Percentiles rank a stretch among this genome's conserved stretches.
These are phyloP conservation scores for Alcedo quadribrachys DNA, from an alignment of 2,797 vertebrate genomes.

Conservation along the genomic window DNA sequence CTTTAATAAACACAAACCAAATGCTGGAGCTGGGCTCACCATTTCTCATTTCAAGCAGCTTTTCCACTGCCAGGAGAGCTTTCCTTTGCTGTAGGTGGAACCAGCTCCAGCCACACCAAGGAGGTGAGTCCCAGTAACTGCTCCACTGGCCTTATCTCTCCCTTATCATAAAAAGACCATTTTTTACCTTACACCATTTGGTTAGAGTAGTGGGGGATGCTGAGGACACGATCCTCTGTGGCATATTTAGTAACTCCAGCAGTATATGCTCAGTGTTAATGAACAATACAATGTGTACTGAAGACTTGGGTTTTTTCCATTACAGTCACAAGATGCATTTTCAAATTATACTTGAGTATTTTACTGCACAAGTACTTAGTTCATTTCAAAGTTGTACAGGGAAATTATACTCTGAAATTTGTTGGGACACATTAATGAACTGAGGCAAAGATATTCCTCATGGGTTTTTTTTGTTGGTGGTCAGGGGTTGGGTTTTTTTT, in stretches of 20 bases:
- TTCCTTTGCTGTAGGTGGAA: not conserved
- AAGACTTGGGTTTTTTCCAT: not conserved
- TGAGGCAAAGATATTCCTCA: not conserved
- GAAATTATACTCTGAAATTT: not conserved
- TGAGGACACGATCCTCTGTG: not conserved
- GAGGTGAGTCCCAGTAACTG: rapidly evolving
- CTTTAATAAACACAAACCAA: not conserved
- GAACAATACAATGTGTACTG: not conserved
- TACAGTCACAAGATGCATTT: not conserved
- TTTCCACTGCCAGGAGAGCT: not conserved
- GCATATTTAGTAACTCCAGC: not conserved
- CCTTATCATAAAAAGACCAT: not conserved
- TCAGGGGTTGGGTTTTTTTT: too few species aligned
- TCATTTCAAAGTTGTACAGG: not conserved
- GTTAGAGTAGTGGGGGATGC: not conserved
- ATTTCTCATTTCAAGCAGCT: not conserved
- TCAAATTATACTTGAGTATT: not conserved
- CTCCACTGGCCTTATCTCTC: not conserved
- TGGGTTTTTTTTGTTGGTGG: not conserved
- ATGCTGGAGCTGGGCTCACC: not conserved
- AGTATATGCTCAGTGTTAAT: not conserved
- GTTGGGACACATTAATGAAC: not conserved
- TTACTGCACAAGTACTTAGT: not conserved
- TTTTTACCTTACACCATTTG: not conserved
- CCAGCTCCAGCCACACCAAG: not conserved